Evolutionary conservation across 2,113 vertebrate genomes (phyloP).

Genomic region (Aldabrachelys gigantea): DNA sequence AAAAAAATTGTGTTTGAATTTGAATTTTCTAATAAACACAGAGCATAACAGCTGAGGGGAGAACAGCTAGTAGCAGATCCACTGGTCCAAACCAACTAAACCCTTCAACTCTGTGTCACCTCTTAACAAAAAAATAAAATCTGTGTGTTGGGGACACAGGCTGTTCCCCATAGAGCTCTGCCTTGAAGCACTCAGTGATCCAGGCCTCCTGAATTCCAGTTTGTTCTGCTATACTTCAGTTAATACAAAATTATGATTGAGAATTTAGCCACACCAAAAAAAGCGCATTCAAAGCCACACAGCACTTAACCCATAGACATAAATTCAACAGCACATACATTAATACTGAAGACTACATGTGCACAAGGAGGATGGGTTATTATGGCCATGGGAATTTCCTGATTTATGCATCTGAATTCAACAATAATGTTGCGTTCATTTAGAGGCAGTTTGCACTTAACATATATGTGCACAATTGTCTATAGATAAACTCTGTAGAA

Average conservation of each 20-base stretch:
- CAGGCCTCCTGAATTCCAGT: background rate
- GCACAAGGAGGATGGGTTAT: background rate
- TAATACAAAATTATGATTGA: background rate
- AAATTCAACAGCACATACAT: background rate
- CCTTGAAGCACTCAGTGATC: background rate
- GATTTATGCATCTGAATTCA: background rate
- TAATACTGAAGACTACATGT: background rate
- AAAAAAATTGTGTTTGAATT: background rate
- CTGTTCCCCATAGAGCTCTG: background rate
- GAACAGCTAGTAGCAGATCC: background rate
- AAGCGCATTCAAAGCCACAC: background rate
- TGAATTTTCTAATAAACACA: background rate
- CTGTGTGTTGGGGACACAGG: background rate
- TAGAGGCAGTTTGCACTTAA: background rate
- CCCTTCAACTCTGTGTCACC: background rate
- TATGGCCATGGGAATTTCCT: background rate
- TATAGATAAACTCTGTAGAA: background rate
- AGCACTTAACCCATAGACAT: background rate
- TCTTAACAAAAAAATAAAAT: background rate
- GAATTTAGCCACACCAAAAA: conserved; percentile 14
- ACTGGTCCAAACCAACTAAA: background rate
- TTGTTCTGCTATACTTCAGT: background rate
- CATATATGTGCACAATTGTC: background rate
- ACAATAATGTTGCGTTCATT: background rate
- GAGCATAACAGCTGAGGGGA: background rate